These are phyloP conservation scores for Lerema accius DNA, from an alignment of 1,140 invertebrate genomes.

Conservation along the genomic window DNA sequence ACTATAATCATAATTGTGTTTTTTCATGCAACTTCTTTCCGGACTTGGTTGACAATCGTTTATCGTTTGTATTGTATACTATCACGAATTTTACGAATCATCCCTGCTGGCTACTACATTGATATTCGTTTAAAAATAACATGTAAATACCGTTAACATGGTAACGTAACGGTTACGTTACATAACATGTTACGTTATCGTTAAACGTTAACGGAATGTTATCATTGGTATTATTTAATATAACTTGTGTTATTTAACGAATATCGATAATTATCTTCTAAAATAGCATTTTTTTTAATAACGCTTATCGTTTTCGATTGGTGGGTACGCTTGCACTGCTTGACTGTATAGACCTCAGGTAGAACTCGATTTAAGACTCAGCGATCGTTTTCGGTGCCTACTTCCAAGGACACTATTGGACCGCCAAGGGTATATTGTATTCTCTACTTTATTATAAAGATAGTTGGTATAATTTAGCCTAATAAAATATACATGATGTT, in stretches of 20 bases:
- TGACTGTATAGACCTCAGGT: constrained; percentile 80
- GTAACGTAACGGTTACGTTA: neutral
- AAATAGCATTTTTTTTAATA: constrained; percentile 12
- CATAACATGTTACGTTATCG: neutral
- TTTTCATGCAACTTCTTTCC: constrained; percentile 68
- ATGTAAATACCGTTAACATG: neutral
- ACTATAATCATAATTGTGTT: constrained; percentile 54
- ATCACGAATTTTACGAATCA: constrained; percentile 34
- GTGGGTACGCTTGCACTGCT: constrained; percentile 36
- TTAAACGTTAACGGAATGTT: constrained; percentile 1
- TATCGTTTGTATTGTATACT: constrained; percentile 51
- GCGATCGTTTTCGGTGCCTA: constrained; percentile 95
- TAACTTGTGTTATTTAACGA: constrained; percentile 11
- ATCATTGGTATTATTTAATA: too few species aligned
- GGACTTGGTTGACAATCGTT: constrained; percentile 51
- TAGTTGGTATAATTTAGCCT: too few species aligned
- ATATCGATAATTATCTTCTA: constrained; percentile 3
- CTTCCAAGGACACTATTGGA: constrained; percentile 86
- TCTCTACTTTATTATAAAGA: too few species aligned
- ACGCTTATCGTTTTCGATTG: constrained; percentile 19
- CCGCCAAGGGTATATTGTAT: constrained; percentile 81
- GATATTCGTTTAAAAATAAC: constrained; percentile 20
- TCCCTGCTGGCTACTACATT: constrained; percentile 13
- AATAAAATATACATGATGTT: too few species aligned
- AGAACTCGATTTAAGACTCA: constrained; percentile 95